Evolutionary conservation across 2,888 invertebrate genomes (phyloP).

Genomic region (Caenorhabditis doughertyi): DNA sequence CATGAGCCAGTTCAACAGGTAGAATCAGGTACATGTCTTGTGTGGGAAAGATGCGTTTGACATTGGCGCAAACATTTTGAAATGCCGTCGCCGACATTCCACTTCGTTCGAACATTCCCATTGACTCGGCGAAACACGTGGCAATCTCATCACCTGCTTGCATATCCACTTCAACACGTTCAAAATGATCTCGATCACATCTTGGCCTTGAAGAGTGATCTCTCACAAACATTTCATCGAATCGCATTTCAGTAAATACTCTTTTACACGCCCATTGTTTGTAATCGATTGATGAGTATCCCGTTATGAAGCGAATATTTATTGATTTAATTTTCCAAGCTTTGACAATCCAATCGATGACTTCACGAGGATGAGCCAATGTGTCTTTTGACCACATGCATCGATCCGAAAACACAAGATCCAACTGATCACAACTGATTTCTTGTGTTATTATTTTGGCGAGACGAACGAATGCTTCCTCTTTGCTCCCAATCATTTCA

Average conservation of each 20-base stretch:
- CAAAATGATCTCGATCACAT: slow-evolving; percentile 25
- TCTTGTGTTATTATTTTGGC: slow-evolving; percentile 5
- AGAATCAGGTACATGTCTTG: slow-evolving; percentile 48
- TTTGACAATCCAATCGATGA: slow-evolving; percentile 55
- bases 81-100: slow-evolving; percentile 50
- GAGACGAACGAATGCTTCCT: slow-evolving; percentile 44
- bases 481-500: neutral
- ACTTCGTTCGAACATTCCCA: slow-evolving; percentile 47
- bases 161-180: slow-evolving; percentile 56
- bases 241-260: slow-evolving; percentile 50
- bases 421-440: slow-evolving; percentile 49
- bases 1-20: slow-evolving; percentile 42
- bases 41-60: slow-evolving; percentile 42
- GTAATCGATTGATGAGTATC: slow-evolving; percentile 46
- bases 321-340: slow-evolving; percentile 48
- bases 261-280: slow-evolving; percentile 32
- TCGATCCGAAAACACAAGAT: slow-evolving; percentile 61
- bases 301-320: slow-evolving; percentile 55
- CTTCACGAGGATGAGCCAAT: slow-evolving; percentile 52
- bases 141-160: slow-evolving; percentile 52
- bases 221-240: slow-evolving; percentile 48
- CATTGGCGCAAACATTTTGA: slow-evolving; percentile 51
- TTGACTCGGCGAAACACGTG: slow-evolving; percentile 53
- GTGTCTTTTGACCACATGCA: slow-evolving; percentile 40
- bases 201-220: slow-evolving; percentile 16